A percentile compares a stretch with the other conserved stretches of the same genome.
Conservation (phyloP, 2,888 invertebrate species). For the Ceramica pisi region DNA sequence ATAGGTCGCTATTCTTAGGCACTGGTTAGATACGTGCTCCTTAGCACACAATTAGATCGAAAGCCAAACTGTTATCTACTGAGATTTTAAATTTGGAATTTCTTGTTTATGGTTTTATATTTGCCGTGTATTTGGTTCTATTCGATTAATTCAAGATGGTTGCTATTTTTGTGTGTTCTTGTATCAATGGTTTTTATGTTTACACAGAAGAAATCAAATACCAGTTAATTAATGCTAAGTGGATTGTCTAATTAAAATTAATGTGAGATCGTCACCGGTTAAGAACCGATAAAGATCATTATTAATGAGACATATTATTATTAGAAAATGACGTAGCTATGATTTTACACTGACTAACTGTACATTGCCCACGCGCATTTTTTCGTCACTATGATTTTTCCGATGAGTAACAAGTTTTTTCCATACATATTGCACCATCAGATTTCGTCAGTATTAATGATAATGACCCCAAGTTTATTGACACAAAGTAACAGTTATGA, state of each 20-base stretch:
- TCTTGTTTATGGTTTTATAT: slow-evolving; percentile 23
- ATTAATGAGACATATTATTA: slow-evolving; percentile 63
- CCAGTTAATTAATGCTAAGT: slow-evolving; percentile 13
- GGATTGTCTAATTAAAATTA: slow-evolving; percentile 17
- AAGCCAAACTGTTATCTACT: slow-evolving; percentile 9
- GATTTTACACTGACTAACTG: slow-evolving; percentile 77
- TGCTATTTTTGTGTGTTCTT: not conserved
- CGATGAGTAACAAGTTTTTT: slow-evolving; percentile 79
- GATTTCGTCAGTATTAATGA: slow-evolving; percentile 55
- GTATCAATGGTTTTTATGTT: not conserved
- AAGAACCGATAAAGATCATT: slow-evolving; percentile 72
- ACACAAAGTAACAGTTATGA: slow-evolving; percentile 64
- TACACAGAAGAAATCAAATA: not conserved
- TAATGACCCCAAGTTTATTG: slow-evolving; percentile 72
- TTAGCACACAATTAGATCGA: slow-evolving; percentile 62
- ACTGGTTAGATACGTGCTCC: slow-evolving; percentile 62
- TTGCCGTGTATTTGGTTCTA: not conserved
- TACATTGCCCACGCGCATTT: slow-evolving; percentile 79
- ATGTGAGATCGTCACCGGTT: slow-evolving; percentile 65
- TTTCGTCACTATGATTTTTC: slow-evolving; percentile 71
- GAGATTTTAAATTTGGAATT: slow-evolving; percentile 25
- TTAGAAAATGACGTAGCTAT: slow-evolving; percentile 71
- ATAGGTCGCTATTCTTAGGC: slow-evolving; percentile 71
- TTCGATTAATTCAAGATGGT: slow-evolving; percentile 8
- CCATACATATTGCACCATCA: slow-evolving; percentile 73